These are phyloP conservation scores for Globicephala melas DNA, from an alignment of 2,113 vertebrate genomes.

Conservation along the genomic window DNA sequence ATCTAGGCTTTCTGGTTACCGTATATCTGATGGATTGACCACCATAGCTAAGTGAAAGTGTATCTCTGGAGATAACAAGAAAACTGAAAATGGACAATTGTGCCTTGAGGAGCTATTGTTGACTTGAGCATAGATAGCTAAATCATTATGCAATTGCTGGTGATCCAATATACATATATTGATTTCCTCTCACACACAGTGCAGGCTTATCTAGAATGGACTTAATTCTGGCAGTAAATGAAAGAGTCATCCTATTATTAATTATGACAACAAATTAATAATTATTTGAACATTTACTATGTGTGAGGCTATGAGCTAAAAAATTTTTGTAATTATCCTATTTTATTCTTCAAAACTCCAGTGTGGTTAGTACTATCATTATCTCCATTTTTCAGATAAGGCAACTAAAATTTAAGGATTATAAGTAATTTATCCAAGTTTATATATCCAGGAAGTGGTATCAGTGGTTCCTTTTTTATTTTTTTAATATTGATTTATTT, in stretches of 20 bases:
- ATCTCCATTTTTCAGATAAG: neutral
- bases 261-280: neutral
- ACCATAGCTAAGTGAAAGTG: neutral
- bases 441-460: neutral
- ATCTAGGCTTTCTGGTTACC: neutral
- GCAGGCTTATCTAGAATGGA: neutral
- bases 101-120: neutral
- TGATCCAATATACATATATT: neutral
- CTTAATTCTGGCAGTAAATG: neutral
- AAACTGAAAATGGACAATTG: neutral
- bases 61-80: neutral
- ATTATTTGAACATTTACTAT: neutral
- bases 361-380: neutral
- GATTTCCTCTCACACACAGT: neutral
- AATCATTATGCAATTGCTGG: neutral
- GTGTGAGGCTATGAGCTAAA: neutral
- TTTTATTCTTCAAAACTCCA: neutral
- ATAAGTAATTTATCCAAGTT: neutral
- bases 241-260: neutral
- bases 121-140: neutral
- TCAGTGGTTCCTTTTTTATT: neutral
- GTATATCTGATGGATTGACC: neutral
- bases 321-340: neutral
- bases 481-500: no score
- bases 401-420: neutral